Conservation (phyloP, 2,113 vertebrate species). For the Canis aureus region DNA sequence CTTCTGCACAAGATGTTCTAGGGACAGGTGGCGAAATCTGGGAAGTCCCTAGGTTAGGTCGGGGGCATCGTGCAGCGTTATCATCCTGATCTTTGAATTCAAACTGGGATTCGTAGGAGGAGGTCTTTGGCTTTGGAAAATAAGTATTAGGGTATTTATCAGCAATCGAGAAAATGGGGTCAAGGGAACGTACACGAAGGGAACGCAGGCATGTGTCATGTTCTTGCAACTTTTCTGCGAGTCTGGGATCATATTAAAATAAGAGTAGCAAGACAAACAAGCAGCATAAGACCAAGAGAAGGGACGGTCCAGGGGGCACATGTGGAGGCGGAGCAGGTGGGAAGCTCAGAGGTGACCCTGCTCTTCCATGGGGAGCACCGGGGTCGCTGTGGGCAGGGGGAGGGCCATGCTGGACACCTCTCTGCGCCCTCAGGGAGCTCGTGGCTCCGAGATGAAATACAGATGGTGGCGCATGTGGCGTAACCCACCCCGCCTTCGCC, state of each 20-base stretch:
- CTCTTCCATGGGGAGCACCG: rapidly evolving
- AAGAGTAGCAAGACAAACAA: background rate
- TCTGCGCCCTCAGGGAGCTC: rapidly evolving
- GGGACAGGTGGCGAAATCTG: background rate
- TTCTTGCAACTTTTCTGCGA: background rate
- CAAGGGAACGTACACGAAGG: background rate
- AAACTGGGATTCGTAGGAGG: background rate
- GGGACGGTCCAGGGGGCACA: rapidly evolving
- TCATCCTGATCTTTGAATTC: background rate
- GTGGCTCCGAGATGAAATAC: rapidly evolving
- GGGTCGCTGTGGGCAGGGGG: background rate
- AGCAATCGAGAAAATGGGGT: no score
- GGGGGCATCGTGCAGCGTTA: rapidly evolving
- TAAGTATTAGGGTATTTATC: rapidly evolving
- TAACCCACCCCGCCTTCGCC: no score
- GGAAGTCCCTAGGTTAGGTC: background rate
- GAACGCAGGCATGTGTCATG: background rate
- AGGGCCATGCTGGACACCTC: no score
- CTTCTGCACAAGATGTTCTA: background rate
- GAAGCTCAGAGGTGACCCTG: background rate
- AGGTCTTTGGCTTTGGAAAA: no score
- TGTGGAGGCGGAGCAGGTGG: background rate
- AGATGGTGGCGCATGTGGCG: background rate
- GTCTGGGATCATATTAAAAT: background rate
- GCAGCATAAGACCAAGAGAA: background rate